Base-by-base conservation (phyloP, 2,888 invertebrate genomes). In the Drosophila borborema region DNA sequence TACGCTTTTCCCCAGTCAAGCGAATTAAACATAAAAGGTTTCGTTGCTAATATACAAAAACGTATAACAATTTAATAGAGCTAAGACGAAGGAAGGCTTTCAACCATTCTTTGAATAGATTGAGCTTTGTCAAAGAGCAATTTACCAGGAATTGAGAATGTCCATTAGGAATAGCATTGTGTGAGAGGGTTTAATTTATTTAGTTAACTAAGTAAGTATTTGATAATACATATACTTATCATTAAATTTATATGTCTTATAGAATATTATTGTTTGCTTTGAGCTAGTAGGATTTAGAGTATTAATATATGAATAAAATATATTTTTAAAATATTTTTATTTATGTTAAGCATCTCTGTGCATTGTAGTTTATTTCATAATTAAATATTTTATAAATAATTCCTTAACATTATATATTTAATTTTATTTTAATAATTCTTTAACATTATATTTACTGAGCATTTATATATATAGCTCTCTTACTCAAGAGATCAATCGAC, bases 71-170 rank as follows among this genome's bases (percentile, higher is more conserved):
- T 63, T 60, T 65, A 54, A 43, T 60, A 45, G 18, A 34, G 23
- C 14, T 2, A 3, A 56, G 56, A 64, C 58, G 72, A 48, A 8
- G 1, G 8, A 23, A 46, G 31, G 31, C 31, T 31, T 12, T 6
- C n/a, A 12, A 16, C 69, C 34, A 72, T 69, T 72, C 63, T 64
- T 67, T 60, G 68, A 54, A 68, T 72, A 71, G 72, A 72, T 71
- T 67, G 34, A 40, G 54, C 56, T 23, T 54, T n/a, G 20, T 10
- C 45, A 18, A 6, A 8, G 2, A 9, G 14, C 43, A 56, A 66
- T 54, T 60, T 20, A 48, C 4, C 54, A 53, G 51, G 53, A 38
- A 34, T 20, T 8, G 34, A 36, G 23, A 7, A 7, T 12, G 12
- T 51, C 20, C 18, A 34, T 51, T 51, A 18, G 34, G 31, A 2